Evolutionary conservation across 2,113 vertebrate species (phyloP).

Genomic region (Labrus mixtus): DNA sequence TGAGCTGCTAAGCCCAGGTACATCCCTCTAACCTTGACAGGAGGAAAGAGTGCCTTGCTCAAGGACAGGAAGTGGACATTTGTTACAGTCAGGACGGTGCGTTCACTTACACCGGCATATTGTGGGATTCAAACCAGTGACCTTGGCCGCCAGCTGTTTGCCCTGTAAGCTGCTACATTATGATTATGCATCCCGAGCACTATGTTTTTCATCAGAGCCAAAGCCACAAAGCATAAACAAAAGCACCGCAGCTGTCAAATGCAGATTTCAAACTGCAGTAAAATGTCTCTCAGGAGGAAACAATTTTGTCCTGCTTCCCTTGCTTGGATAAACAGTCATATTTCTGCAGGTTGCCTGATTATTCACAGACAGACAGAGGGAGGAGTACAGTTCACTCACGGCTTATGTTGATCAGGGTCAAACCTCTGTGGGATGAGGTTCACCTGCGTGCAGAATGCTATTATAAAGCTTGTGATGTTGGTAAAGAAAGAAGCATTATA

Average conservation of each 20-base stretch:
- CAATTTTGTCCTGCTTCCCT: constrained; percentile 13
- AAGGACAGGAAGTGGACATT: constrained; percentile 26
- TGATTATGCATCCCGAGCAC: constrained; percentile 47
- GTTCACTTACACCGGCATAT: background rate
- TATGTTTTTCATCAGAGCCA: constrained; percentile 59
- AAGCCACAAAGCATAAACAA: constrained; percentile 52
- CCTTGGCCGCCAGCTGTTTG: constrained; percentile 61
- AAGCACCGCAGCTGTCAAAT: constrained; percentile 44
- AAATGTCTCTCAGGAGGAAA: constrained; percentile 45
- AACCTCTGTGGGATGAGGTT: constrained; percentile 25
- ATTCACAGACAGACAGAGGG: constrained; percentile 32
- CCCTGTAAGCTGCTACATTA: constrained; percentile 23
- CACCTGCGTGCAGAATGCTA: constrained; percentile 21
- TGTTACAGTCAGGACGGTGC: background rate
- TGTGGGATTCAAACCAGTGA: constrained; percentile 43
- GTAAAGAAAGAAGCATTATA: constrained; percentile 8
- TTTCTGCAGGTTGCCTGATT: constrained; percentile 40
- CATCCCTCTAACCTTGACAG: constrained; percentile 10
- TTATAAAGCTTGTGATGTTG: constrained; percentile 14
- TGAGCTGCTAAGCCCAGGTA: background rate
- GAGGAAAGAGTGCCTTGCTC: constrained; percentile 42
- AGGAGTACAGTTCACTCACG: constrained; percentile 26
- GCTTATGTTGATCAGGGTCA: constrained; percentile 47
- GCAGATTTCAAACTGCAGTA: constrained; percentile 44
- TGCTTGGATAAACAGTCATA: constrained; percentile 15